Evolutionary conservation across 2,888 invertebrate species (phyloP).

Genomic region (Spilosoma lubricipeda): DNA sequence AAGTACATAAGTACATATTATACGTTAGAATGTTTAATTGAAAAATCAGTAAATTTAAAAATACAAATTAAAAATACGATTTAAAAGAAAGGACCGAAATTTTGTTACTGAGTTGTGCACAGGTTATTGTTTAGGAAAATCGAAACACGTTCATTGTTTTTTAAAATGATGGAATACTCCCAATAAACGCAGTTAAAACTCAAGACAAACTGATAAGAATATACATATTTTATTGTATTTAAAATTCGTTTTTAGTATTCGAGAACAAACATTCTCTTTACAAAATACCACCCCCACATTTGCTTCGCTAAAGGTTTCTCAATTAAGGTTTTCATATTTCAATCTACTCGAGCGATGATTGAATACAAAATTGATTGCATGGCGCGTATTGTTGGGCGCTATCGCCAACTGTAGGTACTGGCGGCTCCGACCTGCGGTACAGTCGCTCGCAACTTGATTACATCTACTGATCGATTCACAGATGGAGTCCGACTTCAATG

Average conservation of each 20-base stretch:
- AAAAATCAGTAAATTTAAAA: background rate
- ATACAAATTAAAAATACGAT: background rate
- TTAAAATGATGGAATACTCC: too few relatives aligned
- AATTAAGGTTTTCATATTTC: conserved; percentile 56
- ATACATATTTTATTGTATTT: background rate
- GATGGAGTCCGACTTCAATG: conserved; percentile 40
- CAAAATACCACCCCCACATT: conserved; percentile 2
- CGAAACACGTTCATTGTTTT: too few relatives aligned
- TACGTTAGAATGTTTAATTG: too few relatives aligned
- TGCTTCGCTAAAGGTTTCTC: conserved; percentile 40
- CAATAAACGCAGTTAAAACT: background rate
- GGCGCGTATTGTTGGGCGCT: conserved; percentile 60
- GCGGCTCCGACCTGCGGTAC: conserved; percentile 44
- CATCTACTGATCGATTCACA: conserved; percentile 49
- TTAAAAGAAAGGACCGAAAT: background rate
- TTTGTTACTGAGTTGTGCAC: too few relatives aligned
- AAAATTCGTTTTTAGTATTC: background rate
- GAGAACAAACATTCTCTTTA: background rate
- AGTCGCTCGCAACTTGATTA: conserved; percentile 69
- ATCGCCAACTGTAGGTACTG: conserved; percentile 37
- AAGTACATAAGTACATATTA: too few relatives aligned
- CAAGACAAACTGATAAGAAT: background rate
- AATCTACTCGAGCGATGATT: conserved; percentile 60
- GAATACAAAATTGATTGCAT: conserved; percentile 74
- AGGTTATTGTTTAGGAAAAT: too few relatives aligned